These are phyloP conservation scores for Xylophagus ater DNA, from an alignment of 2,888 invertebrate genomes.

Conservation along the genomic window DNA sequence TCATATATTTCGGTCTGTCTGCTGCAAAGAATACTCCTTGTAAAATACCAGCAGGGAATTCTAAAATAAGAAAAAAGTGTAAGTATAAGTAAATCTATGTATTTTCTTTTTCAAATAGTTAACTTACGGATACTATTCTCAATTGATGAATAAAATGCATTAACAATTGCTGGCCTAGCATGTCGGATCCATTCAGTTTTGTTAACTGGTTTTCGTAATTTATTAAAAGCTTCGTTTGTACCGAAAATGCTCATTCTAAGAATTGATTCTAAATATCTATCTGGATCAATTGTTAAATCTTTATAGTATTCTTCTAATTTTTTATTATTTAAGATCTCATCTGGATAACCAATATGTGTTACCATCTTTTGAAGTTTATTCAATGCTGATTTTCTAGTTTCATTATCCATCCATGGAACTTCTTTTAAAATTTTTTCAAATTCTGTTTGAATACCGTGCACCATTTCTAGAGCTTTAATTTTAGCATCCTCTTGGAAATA, in stretches of 20 bases:
- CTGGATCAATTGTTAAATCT: constrained; percentile 58
- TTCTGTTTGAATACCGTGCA: constrained; percentile 67
- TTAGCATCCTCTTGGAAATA: constrained; percentile 81
- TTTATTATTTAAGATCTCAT: constrained; percentile 69
- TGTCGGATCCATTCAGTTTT: constrained; percentile 80
- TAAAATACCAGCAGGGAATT: constrained; percentile 86
- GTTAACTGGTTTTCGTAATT: constrained; percentile 66
- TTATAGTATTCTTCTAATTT: constrained; percentile 72
- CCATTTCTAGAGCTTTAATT: constrained; percentile 76
- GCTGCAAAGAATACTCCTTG: constrained; percentile 87
- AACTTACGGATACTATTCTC: constrained; percentile 80
- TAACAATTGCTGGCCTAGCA: constrained; percentile 72
- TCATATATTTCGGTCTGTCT: constrained; percentile 81
- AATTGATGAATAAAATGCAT: constrained; percentile 75
- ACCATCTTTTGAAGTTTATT: constrained; percentile 74
- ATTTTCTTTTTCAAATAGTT: not conserved
- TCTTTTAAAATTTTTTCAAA: constrained; percentile 68
- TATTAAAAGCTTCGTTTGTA: constrained; percentile 65
- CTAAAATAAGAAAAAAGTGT: constrained; percentile 40
- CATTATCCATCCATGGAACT: constrained; percentile 88
- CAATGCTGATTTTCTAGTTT: constrained; percentile 63
- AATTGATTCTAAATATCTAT: constrained; percentile 63
- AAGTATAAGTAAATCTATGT: not conserved
- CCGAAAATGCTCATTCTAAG: constrained; percentile 69
- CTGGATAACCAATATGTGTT: constrained; percentile 86